Base-by-base conservation (phyloP, 1,140 invertebrate genomes). In the Aphaenogaster rudis region DNA sequence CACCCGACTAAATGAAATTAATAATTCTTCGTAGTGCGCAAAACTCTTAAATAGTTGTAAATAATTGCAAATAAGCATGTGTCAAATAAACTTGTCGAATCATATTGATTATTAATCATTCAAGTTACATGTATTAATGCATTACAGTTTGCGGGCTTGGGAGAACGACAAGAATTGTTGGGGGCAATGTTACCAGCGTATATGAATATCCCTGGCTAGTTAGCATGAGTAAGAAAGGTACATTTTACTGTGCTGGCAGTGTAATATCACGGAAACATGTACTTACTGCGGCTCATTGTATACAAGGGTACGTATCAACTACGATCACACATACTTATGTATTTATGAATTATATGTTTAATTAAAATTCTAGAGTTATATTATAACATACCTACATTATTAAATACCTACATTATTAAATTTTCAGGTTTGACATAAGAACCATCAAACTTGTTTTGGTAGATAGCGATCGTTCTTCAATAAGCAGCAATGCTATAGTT, bases 191-290 rank as follows among this genome's bases (percentile, higher is more conserved):
- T 78, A 97, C 97, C 1, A 96, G 96, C 81, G 94, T 96, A 13
- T 96, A 97, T 88, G 97, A 98, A 92, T 97, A 97, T 92, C 97
- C 97, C 0, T 98, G 97, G 97, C 96, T 98, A 91, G 97, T 96
- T 1, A 96, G 96, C 42, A 94, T 98, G 21, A 95, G 96, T 80
- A 97, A 97, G 92, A 95, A 96, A 61, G 96, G 96, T 3, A 95
- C 96, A 78, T 98, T 98, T 94, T 97, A 98, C 88, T 98, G 97
- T 92, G 97, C 97, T 1, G 97, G 96, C 2, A 97, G 97, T 9
- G 93, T 98, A 54, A 97, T 98, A 91, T 96, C 96, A 7, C 94
- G 96, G 45, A 95, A 93, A 33, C 96, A 96, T 91, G 88, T 97
- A 21, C 91, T 97, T 21, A 97, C 96, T 13, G 97, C 96, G 0